Evolutionary conservation across 2,888 invertebrate genomes (phyloP).

Genomic region (Drosophila affinis): DNA sequence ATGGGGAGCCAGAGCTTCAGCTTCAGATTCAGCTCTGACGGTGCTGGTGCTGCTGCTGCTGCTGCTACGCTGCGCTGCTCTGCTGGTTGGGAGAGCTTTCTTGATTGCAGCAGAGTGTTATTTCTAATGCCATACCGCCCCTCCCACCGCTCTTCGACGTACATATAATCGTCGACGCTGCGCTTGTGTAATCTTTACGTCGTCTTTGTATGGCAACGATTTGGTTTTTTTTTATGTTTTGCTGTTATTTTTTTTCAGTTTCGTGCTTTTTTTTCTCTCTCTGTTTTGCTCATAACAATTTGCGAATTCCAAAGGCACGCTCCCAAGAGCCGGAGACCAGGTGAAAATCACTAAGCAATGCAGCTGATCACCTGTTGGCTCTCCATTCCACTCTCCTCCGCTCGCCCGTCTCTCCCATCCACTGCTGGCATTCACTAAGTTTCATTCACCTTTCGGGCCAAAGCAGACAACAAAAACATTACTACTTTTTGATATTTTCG

Average conservation of each 20-base stretch:
- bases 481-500: slow-evolving; percentile 45
- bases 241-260: slow-evolving; percentile 29
- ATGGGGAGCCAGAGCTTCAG: slow-evolving; percentile 15
- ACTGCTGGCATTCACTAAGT: slow-evolving; percentile 75
- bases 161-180: slow-evolving; percentile 59
- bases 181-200: slow-evolving; percentile 72
- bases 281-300: slow-evolving; percentile 68
- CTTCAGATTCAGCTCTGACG: slow-evolving; percentile 42
- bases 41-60: slow-evolving; percentile 19
- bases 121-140: slow-evolving; percentile 60
- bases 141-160: neutral
- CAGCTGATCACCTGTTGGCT: slow-evolving; percentile 63
- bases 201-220: slow-evolving; percentile 46
- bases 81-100: slow-evolving; percentile 63
- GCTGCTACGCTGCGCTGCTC: slow-evolving; percentile 16
- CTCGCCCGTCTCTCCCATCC: slow-evolving; percentile 15
- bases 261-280: slow-evolving; percentile 38
- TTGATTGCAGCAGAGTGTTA: slow-evolving; percentile 62
- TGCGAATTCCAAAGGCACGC: slow-evolving; percentile 74
- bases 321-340: slow-evolving; percentile 46
- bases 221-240: slow-evolving; percentile 43
- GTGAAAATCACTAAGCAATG: slow-evolving; percentile 68
- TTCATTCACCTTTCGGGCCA: slow-evolving; percentile 77
- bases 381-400: slow-evolving; percentile 3
- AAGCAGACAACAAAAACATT: slow-evolving; percentile 17